phyloP scores from a whole-genome alignment of 2,888 invertebrate species.

The Vannuccia rotundouncinata region DNA sequence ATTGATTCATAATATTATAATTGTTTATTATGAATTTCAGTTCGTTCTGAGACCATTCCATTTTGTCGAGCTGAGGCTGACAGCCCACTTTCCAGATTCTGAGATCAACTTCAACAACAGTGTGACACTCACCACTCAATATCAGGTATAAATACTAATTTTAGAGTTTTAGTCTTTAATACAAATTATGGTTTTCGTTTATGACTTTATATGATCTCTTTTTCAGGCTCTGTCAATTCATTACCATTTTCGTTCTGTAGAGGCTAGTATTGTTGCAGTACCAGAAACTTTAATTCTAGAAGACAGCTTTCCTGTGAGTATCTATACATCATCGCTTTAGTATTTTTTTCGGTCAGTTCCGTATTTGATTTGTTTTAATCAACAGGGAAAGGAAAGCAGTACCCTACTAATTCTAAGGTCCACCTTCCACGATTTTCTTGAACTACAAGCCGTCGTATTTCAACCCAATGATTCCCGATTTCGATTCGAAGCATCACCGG shows the following conservation, averaged over 20 bases:
- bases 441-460: constrained; percentile 65
- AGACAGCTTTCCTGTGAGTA: constrained; percentile 72
- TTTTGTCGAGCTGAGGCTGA: constrained; percentile 68
- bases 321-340: too few relatives aligned
- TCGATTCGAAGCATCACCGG: constrained; percentile 57
- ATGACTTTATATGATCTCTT: background rate
- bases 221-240: constrained; percentile 62
- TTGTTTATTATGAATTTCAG: too few relatives aligned
- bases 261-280: constrained; percentile 68
- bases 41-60: constrained; percentile 52
- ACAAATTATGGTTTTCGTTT: constrained; percentile 10
- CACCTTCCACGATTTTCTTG: constrained; percentile 72
- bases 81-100: constrained; percentile 65
- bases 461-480: constrained; percentile 63
- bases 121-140: constrained; percentile 66
- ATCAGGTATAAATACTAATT: constrained; percentile 48
- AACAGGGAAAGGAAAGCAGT: background rate
- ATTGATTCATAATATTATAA: too few relatives aligned
- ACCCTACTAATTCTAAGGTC: constrained; percentile 65
- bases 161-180: constrained; percentile 21
- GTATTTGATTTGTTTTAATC: background rate
- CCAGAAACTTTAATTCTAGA: constrained; percentile 63
- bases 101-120: constrained; percentile 67
- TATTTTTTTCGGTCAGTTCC: background rate
- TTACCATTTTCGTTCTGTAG: constrained; percentile 69